Evolutionary conservation across 2,888 invertebrate genomes (phyloP).

Genomic region (Xylota segnis): DNA sequence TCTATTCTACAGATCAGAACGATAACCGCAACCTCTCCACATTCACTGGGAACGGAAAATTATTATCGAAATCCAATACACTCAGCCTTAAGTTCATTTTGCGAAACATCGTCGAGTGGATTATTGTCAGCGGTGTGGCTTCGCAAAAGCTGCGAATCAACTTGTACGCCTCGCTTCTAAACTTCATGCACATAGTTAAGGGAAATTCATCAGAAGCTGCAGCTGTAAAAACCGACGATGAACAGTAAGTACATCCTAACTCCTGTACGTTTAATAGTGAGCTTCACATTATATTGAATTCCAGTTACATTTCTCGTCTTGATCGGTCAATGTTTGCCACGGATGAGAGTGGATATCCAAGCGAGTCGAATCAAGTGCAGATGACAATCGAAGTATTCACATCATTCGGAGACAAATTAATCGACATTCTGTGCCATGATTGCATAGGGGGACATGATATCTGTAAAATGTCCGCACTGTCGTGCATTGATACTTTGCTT

Average conservation of each 20-base stretch:
- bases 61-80: conserved; percentile 61
- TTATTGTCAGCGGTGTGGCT: conserved; percentile 91
- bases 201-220: conserved; percentile 81
- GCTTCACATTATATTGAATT: conserved; percentile 78
- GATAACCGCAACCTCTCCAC: conserved; percentile 48
- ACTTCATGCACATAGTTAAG: conserved; percentile 91
- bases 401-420: conserved; percentile 92
- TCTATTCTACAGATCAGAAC: conserved; percentile 48
- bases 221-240: conserved; percentile 78
- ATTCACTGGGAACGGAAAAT: conserved; percentile 39
- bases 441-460: conserved; percentile 95
- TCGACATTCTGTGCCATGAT: conserved; percentile 93
- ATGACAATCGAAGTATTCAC: conserved; percentile 87
- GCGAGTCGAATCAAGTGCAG: conserved; percentile 78
- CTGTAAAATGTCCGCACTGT: conserved; percentile 94
- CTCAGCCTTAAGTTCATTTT: conserved; percentile 86
- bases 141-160: conserved; percentile 94
- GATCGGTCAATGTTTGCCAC: conserved; percentile 86
- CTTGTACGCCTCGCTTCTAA: conserved; percentile 93
- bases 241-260: conserved; percentile 77
- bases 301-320: conserved; percentile 88
- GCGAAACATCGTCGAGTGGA: conserved; percentile 92
- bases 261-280: conserved; percentile 80
- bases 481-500: conserved; percentile 91
- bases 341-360: conserved; percentile 88